These are phyloP conservation scores for Teinopalpus imperialis DNA, from an alignment of 2,888 invertebrate species.

Conservation along the genomic window DNA sequence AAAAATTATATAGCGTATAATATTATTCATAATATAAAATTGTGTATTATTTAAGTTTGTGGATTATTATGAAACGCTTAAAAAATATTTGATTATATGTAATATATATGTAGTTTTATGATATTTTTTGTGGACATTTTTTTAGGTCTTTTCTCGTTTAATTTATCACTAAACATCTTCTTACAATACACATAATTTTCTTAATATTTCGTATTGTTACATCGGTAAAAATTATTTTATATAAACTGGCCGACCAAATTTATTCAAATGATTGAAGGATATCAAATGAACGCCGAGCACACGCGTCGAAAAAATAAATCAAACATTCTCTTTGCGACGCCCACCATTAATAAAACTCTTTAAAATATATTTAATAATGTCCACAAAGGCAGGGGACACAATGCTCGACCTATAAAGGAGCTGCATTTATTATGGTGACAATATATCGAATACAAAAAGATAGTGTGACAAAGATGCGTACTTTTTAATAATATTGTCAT, in stretches of 20 bases:
- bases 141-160: too few relatives aligned
- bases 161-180: too few relatives aligned
- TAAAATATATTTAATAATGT: constrained; percentile 82
- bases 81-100: too few relatives aligned
- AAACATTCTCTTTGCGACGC: constrained; percentile 73
- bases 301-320: constrained; percentile 83
- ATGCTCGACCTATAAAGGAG: constrained; percentile 76
- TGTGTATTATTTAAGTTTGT: too few relatives aligned
- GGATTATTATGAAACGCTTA: too few relatives aligned
- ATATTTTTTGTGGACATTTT: too few relatives aligned
- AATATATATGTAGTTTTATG: too few relatives aligned
- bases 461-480: constrained; percentile 80
- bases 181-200: too few relatives aligned
- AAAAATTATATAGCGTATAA: too few relatives aligned
- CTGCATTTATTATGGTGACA: constrained; percentile 81
- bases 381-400: constrained; percentile 76
- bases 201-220: too few relatives aligned
- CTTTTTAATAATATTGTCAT: constrained; percentile 83
- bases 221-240: too few relatives aligned
- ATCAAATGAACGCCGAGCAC: constrained; percentile 63
- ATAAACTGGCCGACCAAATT: constrained; percentile 24
- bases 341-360: constrained; percentile 82
- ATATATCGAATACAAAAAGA: constrained; percentile 82
- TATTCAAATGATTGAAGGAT: constrained; percentile 65
- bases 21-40: too few relatives aligned